Percentiles rank a stretch among this genome's conserved stretches.
phyloP scores from a whole-genome alignment of 53 echinoderm and acorn worm genomes.

The Echinometra lucunter region DNA sequence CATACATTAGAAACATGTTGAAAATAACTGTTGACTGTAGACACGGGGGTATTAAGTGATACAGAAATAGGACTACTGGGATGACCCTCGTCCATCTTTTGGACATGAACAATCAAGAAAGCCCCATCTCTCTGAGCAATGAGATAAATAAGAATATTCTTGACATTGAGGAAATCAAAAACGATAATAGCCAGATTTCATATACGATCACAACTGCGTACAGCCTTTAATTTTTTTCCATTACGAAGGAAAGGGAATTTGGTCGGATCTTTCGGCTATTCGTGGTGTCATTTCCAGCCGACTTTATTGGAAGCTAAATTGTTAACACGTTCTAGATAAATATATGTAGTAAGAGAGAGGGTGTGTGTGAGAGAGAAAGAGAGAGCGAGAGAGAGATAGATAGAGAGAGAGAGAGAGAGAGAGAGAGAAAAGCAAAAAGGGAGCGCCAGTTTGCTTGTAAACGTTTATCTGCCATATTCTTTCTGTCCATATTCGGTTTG shows the following conservation, averaged over 20 bases:
- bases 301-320: not conserved
- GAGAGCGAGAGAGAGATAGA: too few relatives aligned
- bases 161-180: too few relatives aligned
- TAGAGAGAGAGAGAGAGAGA: too few relatives aligned
- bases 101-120: too few relatives aligned
- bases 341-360: not conserved
- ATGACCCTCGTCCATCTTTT: too few relatives aligned
- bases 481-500: not conserved
- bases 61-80: too few relatives aligned
- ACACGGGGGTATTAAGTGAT: not conserved
- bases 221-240: not conserved
- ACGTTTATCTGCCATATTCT: not conserved
- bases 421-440: too few relatives aligned
- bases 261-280: not conserved
- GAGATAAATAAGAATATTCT: too few relatives aligned
- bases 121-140: too few relatives aligned
- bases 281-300: not conserved
- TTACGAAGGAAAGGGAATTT: not conserved
- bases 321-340: not conserved
- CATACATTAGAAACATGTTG: not conserved
- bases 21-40: not conserved
- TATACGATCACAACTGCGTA: not conserved
- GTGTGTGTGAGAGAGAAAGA: not conserved
- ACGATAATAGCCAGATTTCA: too few relatives aligned
- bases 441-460: too few relatives aligned